Conservation (phyloP, 2,888 invertebrate genomes). For the Tenthredo distinguenda region DNA sequence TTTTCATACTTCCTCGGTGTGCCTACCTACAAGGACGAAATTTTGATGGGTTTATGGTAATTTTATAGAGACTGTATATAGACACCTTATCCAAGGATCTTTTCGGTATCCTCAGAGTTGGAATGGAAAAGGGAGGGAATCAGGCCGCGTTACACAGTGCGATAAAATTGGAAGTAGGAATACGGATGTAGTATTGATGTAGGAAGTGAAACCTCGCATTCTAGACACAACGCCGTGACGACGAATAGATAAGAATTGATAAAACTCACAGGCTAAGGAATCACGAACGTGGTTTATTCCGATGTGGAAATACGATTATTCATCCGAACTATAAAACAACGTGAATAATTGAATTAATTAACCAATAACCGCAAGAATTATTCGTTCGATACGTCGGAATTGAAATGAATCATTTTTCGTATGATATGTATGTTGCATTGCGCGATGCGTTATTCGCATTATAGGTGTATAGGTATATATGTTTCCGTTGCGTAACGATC, state of each 20-base stretch:
- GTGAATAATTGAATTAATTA: background rate
- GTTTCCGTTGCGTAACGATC: background rate
- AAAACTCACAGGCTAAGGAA: background rate
- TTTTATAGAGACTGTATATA: background rate
- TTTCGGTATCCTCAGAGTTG: too few species aligned
- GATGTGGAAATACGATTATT: background rate
- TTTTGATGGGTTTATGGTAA: background rate
- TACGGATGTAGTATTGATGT: background rate
- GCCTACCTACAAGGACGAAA: background rate
- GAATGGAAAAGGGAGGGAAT: background rate
- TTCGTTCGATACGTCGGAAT: background rate
- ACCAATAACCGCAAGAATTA: background rate
- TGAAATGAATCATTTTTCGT: background rate
- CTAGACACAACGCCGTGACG: background rate
- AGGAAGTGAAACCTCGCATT: background rate
- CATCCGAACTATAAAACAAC: background rate
- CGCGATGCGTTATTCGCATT: background rate
- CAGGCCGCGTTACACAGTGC: background rate
- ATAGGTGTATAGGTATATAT: background rate
- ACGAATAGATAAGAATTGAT: constrained; percentile 11
- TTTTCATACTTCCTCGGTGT: background rate
- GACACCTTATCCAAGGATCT: too few species aligned
- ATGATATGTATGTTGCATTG: background rate
- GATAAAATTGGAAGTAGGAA: background rate
- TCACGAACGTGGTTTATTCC: background rate